Evolutionary conservation across 2,888 invertebrate genomes (phyloP).

Genomic region (Rotaria magnacalcarata): DNA sequence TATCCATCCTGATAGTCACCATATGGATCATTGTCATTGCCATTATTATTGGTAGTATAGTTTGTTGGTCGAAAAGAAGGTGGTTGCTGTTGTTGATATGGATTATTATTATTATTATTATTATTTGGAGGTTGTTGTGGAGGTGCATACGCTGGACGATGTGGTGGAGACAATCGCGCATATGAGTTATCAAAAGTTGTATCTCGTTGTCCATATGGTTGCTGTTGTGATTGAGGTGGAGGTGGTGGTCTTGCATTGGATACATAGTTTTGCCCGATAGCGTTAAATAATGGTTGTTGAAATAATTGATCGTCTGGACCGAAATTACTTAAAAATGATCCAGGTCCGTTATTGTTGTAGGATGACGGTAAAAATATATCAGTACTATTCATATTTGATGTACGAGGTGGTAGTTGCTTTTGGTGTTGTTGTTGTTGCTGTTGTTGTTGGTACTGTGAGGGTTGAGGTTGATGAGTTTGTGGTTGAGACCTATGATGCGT

Average conservation of each 20-base stretch:
- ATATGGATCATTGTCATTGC: constrained; percentile 1
- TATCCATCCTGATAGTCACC: constrained; percentile 8
- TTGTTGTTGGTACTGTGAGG: no score
- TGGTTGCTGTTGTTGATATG: neutral
- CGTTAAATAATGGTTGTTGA: neutral
- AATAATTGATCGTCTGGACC: constrained; percentile 28
- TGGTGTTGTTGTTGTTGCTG: neutral
- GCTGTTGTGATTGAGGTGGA: neutral
- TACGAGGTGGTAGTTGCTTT: neutral
- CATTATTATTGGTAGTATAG: neutral
- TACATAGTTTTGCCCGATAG: constrained; percentile 19
- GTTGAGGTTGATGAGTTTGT: no score
- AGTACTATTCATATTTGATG: neutral
- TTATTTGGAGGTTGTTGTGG: neutral
- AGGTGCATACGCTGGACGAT: neutral
- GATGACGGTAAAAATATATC: constrained; percentile 15
- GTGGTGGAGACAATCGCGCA: constrained; percentile 3
- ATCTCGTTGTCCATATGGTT: neutral
- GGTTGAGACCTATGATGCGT: neutral
- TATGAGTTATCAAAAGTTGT: neutral
- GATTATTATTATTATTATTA: neutral
- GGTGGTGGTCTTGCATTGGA: neutral
- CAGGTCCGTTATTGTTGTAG: neutral
- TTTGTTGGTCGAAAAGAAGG: neutral
- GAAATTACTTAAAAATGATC: neutral